Percentiles rank a stretch among this genome's conserved stretches.
Conservation (phyloP, 2,888 invertebrate genomes). For the Formica aserva region DNA sequence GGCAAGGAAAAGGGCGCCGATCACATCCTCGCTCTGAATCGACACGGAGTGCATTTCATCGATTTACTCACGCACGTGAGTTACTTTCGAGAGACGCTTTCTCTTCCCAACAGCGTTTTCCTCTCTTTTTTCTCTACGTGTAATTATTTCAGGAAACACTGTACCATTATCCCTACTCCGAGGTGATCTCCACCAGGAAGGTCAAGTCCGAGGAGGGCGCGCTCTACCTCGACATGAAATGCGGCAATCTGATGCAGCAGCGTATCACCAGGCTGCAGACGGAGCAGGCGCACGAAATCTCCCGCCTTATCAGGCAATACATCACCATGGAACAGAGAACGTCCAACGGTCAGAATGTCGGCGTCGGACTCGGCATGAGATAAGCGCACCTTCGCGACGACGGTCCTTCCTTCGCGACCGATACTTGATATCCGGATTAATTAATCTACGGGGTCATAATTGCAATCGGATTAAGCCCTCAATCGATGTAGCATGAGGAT, state of each 20-base stretch:
- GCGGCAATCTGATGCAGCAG: conserved; percentile 98
- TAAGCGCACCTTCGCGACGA: conserved; percentile 66
- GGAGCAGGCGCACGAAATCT: conserved; percentile 98
- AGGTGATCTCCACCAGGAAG: conserved; percentile 98
- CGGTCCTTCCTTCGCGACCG: conserved; percentile 14
- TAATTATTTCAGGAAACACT: conserved; percentile 91
- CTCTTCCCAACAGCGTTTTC: not conserved
- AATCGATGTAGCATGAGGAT: not conserved
- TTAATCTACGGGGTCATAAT: not conserved
- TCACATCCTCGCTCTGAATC: conserved; percentile 96
- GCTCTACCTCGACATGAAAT: conserved; percentile 97
- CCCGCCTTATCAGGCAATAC: conserved; percentile 97
- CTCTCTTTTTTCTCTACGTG: not conserved
- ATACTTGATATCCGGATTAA: conserved; percentile 1
- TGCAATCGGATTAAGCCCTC: not conserved
- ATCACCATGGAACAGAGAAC: conserved; percentile 94
- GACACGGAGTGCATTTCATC: conserved; percentile 97
- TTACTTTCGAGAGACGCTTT: not conserved
- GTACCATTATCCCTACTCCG: conserved; percentile 97
- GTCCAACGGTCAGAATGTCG: conserved; percentile 79
- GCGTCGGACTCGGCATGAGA: conserved; percentile 83
- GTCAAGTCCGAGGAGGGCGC: conserved; percentile 96
- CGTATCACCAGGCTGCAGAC: conserved; percentile 98
- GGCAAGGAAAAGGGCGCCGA: conserved; percentile 90
- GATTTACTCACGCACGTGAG: conserved; percentile 95